Percentiles rank a stretch among this genome's conserved stretches.
Evolutionary conservation across 2,888 invertebrate genomes (phyloP).

Genomic region (Euproctis similis): DNA sequence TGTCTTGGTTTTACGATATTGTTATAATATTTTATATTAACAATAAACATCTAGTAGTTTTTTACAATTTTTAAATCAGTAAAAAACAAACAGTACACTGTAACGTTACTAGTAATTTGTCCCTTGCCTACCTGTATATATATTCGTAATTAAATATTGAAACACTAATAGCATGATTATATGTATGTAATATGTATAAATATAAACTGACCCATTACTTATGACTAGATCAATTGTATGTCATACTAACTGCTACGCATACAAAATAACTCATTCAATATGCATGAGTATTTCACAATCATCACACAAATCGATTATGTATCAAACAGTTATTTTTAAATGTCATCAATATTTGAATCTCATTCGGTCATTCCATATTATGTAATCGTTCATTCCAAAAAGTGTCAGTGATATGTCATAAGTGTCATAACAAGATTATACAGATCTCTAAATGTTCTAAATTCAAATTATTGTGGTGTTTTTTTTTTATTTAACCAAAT

Average conservation of each 20-base stretch:
- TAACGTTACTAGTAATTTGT: conserved; percentile 2
- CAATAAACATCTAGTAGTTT: too few relatives aligned
- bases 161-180: conserved; percentile 21
- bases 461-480: conserved; percentile 7
- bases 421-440: conserved; percentile 35
- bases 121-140: conserved; percentile 8
- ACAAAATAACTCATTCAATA: conserved; percentile 9
- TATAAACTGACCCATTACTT: conserved; percentile 27
- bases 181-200: conserved; percentile 4
- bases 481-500: conserved; percentile 17
- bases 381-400: too few relatives aligned
- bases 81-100: too few relatives aligned
- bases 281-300: conserved; percentile 18
- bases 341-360: too few relatives aligned
- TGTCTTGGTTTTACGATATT: too few relatives aligned
- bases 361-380: too few relatives aligned
- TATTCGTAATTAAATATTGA: conserved; percentile 12
- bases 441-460: conserved; percentile 42
- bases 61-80: too few relatives aligned
- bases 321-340: too few relatives aligned
- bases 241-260: conserved; percentile 8
- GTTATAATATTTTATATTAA: conserved; percentile 7
- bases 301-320: conserved; percentile 7
- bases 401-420: too few relatives aligned
- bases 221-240: conserved; percentile 10